Evolutionary conservation across 2,113 vertebrate genomes (phyloP).

Genomic region (Nibea albiflora): DNA sequence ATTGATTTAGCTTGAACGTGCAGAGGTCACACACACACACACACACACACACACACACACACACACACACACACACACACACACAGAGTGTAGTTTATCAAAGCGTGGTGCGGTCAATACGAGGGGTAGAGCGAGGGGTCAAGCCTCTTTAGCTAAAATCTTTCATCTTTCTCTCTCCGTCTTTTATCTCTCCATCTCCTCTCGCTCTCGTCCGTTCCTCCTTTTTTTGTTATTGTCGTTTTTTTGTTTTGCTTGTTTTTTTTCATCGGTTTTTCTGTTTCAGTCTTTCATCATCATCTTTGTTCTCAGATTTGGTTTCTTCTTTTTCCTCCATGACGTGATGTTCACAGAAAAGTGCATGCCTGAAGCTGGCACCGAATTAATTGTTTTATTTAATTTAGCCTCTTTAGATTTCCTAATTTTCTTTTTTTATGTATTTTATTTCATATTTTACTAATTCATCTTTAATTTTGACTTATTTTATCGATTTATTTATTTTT

Average conservation of each 20-base stretch:
- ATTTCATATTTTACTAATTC: no score
- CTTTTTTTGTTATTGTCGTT: neutral
- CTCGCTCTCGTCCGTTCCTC: neutral
- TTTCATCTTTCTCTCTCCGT: slow-evolving; percentile 69
- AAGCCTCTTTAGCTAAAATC: slow-evolving; percentile 72
- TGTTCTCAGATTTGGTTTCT: slow-evolving; percentile 9
- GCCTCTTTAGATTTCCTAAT: no score
- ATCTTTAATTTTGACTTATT: no score
- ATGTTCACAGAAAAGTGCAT: no score
- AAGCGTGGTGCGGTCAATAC: slow-evolving; percentile 71
- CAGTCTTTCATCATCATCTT: neutral
- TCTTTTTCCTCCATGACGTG: neutral
- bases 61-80: slow-evolving; percentile 21
- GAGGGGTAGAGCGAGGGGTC: slow-evolving; percentile 65
- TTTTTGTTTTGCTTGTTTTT: neutral
- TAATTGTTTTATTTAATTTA: no score
- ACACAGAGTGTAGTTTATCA: slow-evolving; percentile 73
- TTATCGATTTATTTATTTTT: neutral
- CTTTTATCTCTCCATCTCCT: slow-evolving; percentile 57
- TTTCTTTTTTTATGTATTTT: no score
- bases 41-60: slow-evolving; percentile 13
- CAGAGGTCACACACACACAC: slow-evolving; percentile 61
- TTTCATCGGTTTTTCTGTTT: slow-evolving; percentile 23
- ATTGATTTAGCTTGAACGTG: slow-evolving; percentile 76
- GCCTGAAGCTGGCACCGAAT: no score